Conservation (phyloP, 2,113 vertebrate genomes). For the Petrocephalus zakoni region DNA sequence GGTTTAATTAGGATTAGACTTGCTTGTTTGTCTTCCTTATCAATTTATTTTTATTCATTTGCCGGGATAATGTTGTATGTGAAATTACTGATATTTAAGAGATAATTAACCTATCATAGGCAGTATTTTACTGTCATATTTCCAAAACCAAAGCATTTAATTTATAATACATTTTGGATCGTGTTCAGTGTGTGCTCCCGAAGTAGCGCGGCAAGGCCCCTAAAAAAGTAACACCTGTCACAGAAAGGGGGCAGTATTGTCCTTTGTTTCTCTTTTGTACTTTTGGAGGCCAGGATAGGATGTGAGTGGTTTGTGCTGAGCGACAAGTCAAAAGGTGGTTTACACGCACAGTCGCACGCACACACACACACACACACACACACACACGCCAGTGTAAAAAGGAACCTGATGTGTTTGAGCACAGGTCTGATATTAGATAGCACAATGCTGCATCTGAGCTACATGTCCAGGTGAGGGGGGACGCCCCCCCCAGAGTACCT, state of each 20-base stretch:
- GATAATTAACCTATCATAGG: not conserved
- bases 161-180: not conserved
- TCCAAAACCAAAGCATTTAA: not conserved
- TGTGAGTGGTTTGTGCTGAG: conserved; percentile 15
- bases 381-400: conserved; percentile 16
- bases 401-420: not conserved
- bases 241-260: conserved; percentile 65
- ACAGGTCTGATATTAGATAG: conserved; percentile 4
- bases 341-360: not conserved
- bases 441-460: not conserved
- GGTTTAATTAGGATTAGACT: not conserved
- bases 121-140: conserved; percentile 12
- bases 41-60: not conserved
- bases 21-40: conserved; percentile 3
- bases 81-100: not conserved
- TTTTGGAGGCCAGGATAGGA: conserved; percentile 26
- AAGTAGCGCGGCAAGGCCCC: not conserved
- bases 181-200: not conserved
- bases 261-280: conserved; percentile 34
- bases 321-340: conserved; percentile 3
- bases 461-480: not conserved
- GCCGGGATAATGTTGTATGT: not conserved
- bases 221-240: not conserved
- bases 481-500: not conserved
- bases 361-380: not conserved